Percentiles rank a stretch among this genome's conserved stretches.
phyloP scores from a whole-genome alignment of 2,888 invertebrate genomes.

The Stenolophus ochropezus region DNA sequence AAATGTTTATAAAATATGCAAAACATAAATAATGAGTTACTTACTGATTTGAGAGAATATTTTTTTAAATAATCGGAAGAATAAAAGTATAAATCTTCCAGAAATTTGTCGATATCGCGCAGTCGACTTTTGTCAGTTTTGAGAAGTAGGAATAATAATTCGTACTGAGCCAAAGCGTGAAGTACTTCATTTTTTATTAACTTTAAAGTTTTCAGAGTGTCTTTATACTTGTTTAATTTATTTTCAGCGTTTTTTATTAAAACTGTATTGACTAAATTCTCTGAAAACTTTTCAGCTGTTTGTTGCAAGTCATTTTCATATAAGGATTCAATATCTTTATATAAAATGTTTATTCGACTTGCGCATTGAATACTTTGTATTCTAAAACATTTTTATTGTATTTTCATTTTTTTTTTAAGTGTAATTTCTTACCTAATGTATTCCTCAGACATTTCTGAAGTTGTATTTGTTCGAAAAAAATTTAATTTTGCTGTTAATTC shows the following conservation, averaged over 20 bases:
- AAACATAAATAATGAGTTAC: background rate
- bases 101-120: constrained; percentile 35
- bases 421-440: constrained; percentile 7
- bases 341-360: constrained; percentile 41
- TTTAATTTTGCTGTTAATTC: constrained; percentile 34
- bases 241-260: constrained; percentile 43
- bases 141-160: constrained; percentile 24
- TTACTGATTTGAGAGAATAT: constrained; percentile 38
- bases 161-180: constrained; percentile 17
- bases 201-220: constrained; percentile 24
- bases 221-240: constrained; percentile 43
- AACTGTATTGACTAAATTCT: constrained; percentile 42
- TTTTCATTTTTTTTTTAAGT: background rate
- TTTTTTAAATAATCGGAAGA: constrained; percentile 17
- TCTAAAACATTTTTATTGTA: constrained; percentile 11
- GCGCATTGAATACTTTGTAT: constrained; percentile 37
- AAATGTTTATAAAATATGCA: too few species aligned
- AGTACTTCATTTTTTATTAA: constrained; percentile 28
- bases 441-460: constrained; percentile 14
- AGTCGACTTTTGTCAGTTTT: constrained; percentile 45
- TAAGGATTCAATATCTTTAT: constrained; percentile 28
- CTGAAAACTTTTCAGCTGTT: constrained; percentile 15
- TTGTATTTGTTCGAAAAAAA: constrained; percentile 27
- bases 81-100: constrained; percentile 50
- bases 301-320: constrained; percentile 41